Base-by-base conservation (phyloP, 2,888 invertebrate species). In the Flexamia atlantica region DNA sequence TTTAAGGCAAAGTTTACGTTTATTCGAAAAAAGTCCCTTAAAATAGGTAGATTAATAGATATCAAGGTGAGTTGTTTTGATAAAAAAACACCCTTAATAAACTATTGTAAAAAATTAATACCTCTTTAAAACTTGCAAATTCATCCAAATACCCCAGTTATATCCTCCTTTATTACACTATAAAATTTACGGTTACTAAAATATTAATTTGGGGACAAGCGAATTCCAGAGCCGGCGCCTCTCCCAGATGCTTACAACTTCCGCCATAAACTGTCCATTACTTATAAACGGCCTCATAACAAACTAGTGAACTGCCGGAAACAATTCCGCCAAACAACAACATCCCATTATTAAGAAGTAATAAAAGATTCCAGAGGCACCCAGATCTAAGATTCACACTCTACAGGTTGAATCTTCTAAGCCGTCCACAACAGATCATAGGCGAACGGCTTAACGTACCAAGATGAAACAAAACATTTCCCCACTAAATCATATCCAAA, bases 121-220 rank as follows among this genome's bases (percentile, higher is more conserved):
- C 5, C 36, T 36, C 36, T 36, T 7, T 36, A 36, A 9, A 36
- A 9, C 46, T 17, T 14, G 7, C 14, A 53, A 53, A 53, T 23
- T 23, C 3, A 28, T 64, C 14, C 4, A 64, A 30, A 28, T 64
- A 10, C 5, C 64, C 30, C 28, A 5, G 4, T 64, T 25, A 10
- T 60, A 23, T 28, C 30, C 5, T 28, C 12, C 1, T 64, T 64
- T 64, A 64, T 23, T 28, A 30, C 28, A 14, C 64, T 28, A 64
- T 64, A 64, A 64, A 64, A 64, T 64, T 28, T 64, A 64, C 64
- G 30, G 64, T 64, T 64, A 64, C 28, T 64, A 64, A 64, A 64
- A 28, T 30, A 64, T 64, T 64, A 64, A 64, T 64, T 64, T 64
- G 14, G 64, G 14, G 64, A 64, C 28, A 30, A 64, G 64, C 28